These are phyloP conservation scores for Ophioninae sp. DNA, from an alignment of 2,888 invertebrate species.

Conservation along the genomic window DNA sequence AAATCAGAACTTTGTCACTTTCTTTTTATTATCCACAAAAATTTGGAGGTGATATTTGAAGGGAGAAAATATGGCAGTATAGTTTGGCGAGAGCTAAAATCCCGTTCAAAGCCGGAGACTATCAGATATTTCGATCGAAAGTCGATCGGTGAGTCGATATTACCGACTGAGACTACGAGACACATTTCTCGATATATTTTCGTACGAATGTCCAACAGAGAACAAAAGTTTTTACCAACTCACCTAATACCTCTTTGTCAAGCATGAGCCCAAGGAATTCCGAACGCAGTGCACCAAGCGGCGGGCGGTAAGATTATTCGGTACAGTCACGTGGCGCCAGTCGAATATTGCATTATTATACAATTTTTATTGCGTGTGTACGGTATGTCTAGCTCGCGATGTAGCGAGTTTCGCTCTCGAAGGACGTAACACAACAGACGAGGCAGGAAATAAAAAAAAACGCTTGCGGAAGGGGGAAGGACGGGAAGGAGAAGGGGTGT, in stretches of 20 bases:
- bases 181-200: neutral
- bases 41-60: too few species aligned
- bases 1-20: too few species aligned
- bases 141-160: too few species aligned
- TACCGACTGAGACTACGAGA: neutral
- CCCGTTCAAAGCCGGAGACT: too few species aligned
- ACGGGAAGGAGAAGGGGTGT: neutral
- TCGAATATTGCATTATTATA: conserved; percentile 25
- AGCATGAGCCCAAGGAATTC: neutral
- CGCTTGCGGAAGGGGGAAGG: neutral
- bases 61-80: too few species aligned
- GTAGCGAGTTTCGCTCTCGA: neutral
- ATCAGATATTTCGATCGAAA: too few species aligned
- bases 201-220: neutral
- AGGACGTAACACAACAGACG: conserved; percentile 14
- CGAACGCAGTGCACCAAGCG: neutral
- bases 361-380: conserved; percentile 23
- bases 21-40: too few species aligned
- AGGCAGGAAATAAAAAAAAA: conserved; percentile 18
- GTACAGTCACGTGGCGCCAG: neutral
- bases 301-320: neutral
- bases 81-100: too few species aligned
- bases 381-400: conserved; percentile 9
- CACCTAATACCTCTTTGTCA: neutral
- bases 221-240: neutral